Percentiles rank a stretch among this genome's conserved stretches.
Conservation (phyloP, 2,797 vertebrate genomes). For the Natrix natrix region DNA sequence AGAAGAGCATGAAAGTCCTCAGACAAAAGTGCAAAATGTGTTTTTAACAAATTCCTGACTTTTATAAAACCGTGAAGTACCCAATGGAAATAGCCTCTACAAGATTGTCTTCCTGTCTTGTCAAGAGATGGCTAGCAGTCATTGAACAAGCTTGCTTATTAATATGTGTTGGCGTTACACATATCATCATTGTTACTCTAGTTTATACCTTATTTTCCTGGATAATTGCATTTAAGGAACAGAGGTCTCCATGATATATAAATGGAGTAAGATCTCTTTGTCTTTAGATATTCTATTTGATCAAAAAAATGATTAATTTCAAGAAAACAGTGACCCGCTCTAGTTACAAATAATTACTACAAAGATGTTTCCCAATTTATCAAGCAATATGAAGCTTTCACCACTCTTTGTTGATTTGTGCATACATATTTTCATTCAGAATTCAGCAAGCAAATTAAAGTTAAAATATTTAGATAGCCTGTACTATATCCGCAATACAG, state of each 20-base stretch:
- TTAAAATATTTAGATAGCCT: background rate
- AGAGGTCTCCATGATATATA: background rate
- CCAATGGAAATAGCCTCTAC: background rate
- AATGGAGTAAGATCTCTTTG: background rate
- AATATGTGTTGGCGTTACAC: background rate
- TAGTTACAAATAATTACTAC: background rate
- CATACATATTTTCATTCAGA: background rate
- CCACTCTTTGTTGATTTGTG: background rate
- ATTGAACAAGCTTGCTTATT: background rate
- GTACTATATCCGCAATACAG: background rate
- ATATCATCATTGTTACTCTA: background rate
- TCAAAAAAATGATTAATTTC: background rate
- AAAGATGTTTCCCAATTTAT: background rate
- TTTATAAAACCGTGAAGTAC: background rate
- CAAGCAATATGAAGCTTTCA: background rate
- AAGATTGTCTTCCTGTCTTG: background rate
- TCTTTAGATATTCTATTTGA: background rate
- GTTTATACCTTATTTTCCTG: background rate
- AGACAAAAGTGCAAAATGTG: background rate
- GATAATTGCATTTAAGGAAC: background rate
- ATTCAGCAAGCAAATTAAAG: background rate
- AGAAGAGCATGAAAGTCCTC: background rate
- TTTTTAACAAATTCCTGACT: background rate
- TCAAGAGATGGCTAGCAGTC: background rate
- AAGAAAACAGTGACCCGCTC: background rate